Conservation (phyloP, 1,140 invertebrate genomes). For the Trichonephila clavipes region DNA sequence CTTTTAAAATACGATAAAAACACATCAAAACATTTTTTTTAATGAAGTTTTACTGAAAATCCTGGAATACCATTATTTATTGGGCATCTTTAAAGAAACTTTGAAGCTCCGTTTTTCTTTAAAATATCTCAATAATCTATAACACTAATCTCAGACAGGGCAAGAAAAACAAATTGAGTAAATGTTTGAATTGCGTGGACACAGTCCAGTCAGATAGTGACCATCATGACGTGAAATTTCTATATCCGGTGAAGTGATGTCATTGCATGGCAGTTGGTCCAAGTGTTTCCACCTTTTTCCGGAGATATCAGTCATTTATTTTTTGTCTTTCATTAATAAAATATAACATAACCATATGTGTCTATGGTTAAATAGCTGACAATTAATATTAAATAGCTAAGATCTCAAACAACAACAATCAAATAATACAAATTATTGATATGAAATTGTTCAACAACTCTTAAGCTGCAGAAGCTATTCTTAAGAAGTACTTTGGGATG, state of each 20-base stretch:
- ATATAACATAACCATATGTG: no score
- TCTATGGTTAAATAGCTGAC: no score
- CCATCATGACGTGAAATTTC: neutral
- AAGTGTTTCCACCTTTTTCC: neutral
- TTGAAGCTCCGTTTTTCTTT: neutral
- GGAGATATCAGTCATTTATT: neutral
- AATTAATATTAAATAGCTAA: no score
- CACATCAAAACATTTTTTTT: neutral
- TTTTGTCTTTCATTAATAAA: neutral
- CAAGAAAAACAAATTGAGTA: neutral
- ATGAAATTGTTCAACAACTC: no score
- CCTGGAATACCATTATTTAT: neutral
- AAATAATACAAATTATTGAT: no score
- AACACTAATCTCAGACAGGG: no score
- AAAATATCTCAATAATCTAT: no score
- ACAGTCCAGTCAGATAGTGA: slow-evolving; percentile 5
- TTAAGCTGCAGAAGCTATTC: no score
- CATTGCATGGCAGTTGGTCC: neutral
- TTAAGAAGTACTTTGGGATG: no score
- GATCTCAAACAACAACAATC: no score
- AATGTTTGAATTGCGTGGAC: neutral
- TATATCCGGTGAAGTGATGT: neutral
- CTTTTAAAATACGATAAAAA: neutral
- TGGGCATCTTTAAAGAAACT: no score
- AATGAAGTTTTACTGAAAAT: neutral